These are phyloP conservation scores for Cepphus grylle DNA, from an alignment of 2,113 vertebrate species.

Conservation along the genomic window DNA sequence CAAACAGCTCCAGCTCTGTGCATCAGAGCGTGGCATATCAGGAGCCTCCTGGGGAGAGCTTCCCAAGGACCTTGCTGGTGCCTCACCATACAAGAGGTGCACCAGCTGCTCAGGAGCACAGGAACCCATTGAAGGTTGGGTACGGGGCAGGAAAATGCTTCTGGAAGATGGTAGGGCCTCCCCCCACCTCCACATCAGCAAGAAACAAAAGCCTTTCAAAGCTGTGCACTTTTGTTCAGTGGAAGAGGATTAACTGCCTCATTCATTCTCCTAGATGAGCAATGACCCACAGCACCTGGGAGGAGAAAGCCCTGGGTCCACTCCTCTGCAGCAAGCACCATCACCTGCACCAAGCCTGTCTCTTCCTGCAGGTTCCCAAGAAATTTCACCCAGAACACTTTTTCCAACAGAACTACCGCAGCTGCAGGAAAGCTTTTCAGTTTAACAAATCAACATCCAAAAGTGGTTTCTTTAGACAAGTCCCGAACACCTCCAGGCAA, in stretches of 20 bases:
- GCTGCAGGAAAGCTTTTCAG: neutral
- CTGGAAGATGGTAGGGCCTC: neutral
- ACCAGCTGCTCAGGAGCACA: neutral
- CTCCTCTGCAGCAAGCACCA: neutral
- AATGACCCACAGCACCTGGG: neutral
- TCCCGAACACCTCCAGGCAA: neutral
- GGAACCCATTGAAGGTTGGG: neutral
- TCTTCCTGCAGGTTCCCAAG: neutral
- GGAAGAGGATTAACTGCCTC: neutral
- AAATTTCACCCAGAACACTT: neutral
- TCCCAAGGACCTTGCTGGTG: neutral
- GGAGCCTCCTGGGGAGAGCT: neutral
- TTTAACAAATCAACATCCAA: neutral
- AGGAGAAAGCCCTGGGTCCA: neutral
- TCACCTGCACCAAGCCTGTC: neutral
- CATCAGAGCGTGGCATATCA: accelerated
- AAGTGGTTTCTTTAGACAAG: neutral
- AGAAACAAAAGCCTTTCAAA: neutral
- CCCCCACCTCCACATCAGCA: neutral
- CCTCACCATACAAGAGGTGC: accelerated
- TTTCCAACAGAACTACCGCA: neutral
- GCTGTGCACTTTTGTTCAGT: neutral
- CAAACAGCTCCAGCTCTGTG: neutral
- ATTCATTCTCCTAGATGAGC: neutral
- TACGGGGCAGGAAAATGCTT: neutral